Conservation (phyloP, 2,113 vertebrate genomes). For the mouse (Mus musculus) region DNA sequence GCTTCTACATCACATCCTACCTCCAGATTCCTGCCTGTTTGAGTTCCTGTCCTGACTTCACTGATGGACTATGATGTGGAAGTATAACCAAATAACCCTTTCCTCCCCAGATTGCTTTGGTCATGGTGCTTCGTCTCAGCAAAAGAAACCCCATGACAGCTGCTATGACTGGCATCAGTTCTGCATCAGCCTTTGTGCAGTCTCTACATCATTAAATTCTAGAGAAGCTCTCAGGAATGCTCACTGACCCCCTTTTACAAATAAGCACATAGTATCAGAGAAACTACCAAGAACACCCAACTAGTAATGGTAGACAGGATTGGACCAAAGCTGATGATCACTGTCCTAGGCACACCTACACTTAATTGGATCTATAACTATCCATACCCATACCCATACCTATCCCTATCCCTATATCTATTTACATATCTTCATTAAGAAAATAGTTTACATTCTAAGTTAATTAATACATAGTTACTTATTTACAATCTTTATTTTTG, state of each 20-base stretch:
- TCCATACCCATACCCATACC: no score
- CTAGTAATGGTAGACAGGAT: neutral
- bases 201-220: neutral
- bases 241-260: no score
- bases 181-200: neutral
- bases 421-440: neutral
- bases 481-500: conserved; percentile 10
- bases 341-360: neutral
- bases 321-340: neutral
- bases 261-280: neutral
- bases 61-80: no score
- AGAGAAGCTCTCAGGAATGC: neutral
- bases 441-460: conserved; percentile 14
- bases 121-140: neutral
- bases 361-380: no score
- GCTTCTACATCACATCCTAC: neutral
- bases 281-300: neutral
- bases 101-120: neutral
- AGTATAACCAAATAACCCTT: no score
- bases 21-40: neutral
- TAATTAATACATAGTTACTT: neutral
- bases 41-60: neutral
- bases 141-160: neutral
- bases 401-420: neutral
- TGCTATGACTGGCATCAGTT: neutral